phyloP scores from a whole-genome alignment of 2,888 invertebrate genomes.

The Pantelozetes paolii region DNA sequence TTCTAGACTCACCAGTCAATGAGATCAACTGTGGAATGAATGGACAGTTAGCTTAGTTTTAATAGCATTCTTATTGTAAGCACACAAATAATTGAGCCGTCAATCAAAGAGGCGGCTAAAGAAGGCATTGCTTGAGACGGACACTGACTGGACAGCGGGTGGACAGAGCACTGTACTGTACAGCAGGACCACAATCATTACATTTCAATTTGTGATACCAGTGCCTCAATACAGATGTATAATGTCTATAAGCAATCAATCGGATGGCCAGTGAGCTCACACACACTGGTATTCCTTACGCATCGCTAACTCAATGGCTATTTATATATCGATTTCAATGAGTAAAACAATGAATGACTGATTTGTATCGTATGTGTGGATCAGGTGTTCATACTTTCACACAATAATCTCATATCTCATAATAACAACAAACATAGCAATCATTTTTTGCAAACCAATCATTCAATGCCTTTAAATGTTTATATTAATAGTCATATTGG shows the following conservation, averaged over 20 bases:
- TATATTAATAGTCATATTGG: no score
- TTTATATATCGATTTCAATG: no score
- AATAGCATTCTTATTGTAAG: constrained; percentile 18
- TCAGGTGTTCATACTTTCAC: constrained; percentile 8
- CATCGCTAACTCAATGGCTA: no score
- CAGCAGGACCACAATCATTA: background rate
- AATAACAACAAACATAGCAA: background rate
- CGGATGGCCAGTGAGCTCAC: no score
- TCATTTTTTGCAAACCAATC: background rate
- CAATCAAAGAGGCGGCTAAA: constrained; percentile 17
- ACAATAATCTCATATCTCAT: constrained; percentile 7
- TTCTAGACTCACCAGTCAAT: background rate
- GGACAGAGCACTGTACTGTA: background rate
- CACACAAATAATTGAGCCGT: constrained; percentile 36
- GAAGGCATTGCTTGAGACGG: background rate
- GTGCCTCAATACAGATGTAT: no score
- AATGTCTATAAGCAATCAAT: no score
- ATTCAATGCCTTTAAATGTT: background rate
- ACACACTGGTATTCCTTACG: no score
- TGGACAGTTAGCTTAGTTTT: background rate
- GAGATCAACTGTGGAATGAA: background rate
- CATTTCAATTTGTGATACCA: background rate
- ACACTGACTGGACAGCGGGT: background rate
- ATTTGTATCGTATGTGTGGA: background rate
- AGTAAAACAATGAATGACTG: no score